phyloP scores from a whole-genome alignment of 2,888 invertebrate species.

The Mythimna vitellina region DNA sequence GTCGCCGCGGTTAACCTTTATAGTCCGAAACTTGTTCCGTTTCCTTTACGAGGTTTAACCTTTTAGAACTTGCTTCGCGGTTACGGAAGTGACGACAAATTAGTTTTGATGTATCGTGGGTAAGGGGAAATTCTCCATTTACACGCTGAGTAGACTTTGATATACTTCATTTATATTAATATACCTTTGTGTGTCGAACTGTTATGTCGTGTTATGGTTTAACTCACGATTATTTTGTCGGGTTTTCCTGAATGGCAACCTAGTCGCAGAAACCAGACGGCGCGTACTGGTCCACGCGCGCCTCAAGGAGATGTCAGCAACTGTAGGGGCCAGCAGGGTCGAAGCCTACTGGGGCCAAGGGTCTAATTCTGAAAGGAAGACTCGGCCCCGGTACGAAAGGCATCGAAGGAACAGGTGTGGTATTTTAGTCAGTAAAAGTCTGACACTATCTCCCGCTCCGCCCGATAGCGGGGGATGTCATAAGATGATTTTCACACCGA shows the following conservation, averaged over 20 bases:
- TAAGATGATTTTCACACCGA: too few species aligned
- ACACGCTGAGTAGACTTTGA: slow-evolving; percentile 21
- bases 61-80: slow-evolving; percentile 39
- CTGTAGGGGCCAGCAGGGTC: too few species aligned
- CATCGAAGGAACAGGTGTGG: too few species aligned
- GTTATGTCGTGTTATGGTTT: slow-evolving; percentile 1
- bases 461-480: too few species aligned
- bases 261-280: not conserved
- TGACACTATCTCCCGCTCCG: too few species aligned
- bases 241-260: slow-evolving; percentile 2
- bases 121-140: slow-evolving; percentile 19
- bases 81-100: slow-evolving; percentile 40
- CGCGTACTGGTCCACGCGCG: too few species aligned
- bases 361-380: too few species aligned
- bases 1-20: slow-evolving; percentile 53
- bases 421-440: too few species aligned
- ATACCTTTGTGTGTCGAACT: not conserved
- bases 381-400: too few species aligned
- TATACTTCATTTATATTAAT: not conserved
- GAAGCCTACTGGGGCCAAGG: too few species aligned
- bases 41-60: slow-evolving; percentile 50
- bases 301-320: too few species aligned
- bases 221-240: not conserved
- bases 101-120: slow-evolving; percentile 47
- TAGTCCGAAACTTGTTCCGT: slow-evolving; percentile 47